phyloP scores from a whole-genome alignment of 1,140 invertebrate species.

The Telenomus remus region DNA sequence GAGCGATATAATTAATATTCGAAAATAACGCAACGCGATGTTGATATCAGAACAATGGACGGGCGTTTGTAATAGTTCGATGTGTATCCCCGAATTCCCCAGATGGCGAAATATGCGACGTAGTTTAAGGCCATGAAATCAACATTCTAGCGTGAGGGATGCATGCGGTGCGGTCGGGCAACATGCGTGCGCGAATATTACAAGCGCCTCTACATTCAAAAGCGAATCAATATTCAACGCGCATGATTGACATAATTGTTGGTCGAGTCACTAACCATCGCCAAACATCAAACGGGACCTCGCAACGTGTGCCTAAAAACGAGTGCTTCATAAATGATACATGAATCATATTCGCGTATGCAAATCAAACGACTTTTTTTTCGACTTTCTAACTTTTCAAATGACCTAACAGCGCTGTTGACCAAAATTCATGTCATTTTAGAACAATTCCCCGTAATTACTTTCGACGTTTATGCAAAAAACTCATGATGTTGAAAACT shows the following conservation, averaged over 20 bases:
- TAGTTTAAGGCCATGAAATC: slow-evolving; percentile 47
- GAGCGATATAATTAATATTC: slow-evolving; percentile 31
- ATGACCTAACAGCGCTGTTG: too few relatives aligned
- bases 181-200: slow-evolving; percentile 50
- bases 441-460: too few relatives aligned
- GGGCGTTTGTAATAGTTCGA: slow-evolving; percentile 46
- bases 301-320: slow-evolving; percentile 7
- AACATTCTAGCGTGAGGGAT: slow-evolving; percentile 42
- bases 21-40: slow-evolving; percentile 30
- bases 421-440: too few relatives aligned
- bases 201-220: slow-evolving; percentile 49
- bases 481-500: too few relatives aligned
- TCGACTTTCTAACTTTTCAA: too few relatives aligned
- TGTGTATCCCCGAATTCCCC: slow-evolving; percentile 43
- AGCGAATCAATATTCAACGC: slow-evolving; percentile 52
- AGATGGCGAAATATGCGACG: slow-evolving; percentile 52
- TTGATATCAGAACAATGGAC: slow-evolving; percentile 29
- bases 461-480: too few relatives aligned
- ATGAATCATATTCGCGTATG: background rate
- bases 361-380: background rate
- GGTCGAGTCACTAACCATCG: slow-evolving; percentile 26
- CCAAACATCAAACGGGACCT: slow-evolving; percentile 31
- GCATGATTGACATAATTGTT: slow-evolving; percentile 56
- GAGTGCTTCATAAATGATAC: slow-evolving; percentile 4
- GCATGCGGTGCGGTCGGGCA: slow-evolving; percentile 28